Conservation (phyloP, 2,113 vertebrate genomes). For the Gambusia holbrooki region DNA sequence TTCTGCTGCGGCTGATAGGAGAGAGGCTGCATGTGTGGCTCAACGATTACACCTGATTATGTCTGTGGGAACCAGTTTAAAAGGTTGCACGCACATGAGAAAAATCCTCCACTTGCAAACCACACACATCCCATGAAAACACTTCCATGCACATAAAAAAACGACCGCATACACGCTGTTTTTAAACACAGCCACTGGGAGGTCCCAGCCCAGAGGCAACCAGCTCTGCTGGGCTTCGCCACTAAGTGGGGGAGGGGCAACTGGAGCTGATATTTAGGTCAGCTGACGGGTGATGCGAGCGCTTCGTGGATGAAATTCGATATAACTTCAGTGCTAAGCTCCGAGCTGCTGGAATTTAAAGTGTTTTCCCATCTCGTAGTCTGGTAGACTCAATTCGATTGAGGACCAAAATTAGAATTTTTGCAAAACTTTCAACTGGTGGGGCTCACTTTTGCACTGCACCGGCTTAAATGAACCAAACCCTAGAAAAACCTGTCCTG, state of each 20-base stretch:
- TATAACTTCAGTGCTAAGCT: not conserved
- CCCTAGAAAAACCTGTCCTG: no score
- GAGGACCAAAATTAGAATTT: no score
- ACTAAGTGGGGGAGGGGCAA: slow-evolving; percentile 22
- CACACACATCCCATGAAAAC: slow-evolving; percentile 7
- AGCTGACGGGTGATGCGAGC: slow-evolving; percentile 13
- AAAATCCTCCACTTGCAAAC: slow-evolving; percentile 4
- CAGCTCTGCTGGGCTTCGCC: not conserved
- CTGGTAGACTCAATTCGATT: no score
- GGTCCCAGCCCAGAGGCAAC: slow-evolving; percentile 16
- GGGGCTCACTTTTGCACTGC: no score
- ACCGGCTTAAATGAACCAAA: no score
- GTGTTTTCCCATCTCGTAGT: no score
- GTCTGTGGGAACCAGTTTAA: slow-evolving; percentile 36
- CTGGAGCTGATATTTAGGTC: slow-evolving; percentile 31
- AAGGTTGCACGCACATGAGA: slow-evolving; percentile 26
- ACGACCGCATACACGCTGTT: slow-evolving; percentile 4
- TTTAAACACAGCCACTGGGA: slow-evolving; percentile 17
- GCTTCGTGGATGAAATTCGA: not conserved
- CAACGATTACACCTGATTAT: slow-evolving; percentile 28
- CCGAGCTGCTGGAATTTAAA: slow-evolving; percentile 3
- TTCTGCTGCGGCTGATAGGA: slow-evolving; percentile 34
- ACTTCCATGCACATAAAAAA: slow-evolving; percentile 14
- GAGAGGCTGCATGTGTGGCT: slow-evolving; percentile 13
- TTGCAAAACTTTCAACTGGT: no score